Evolutionary conservation across 2,888 invertebrate genomes (phyloP), one percentile per base, ranked within the genome.

Genomic region (Drosophila ezoana): DNA sequence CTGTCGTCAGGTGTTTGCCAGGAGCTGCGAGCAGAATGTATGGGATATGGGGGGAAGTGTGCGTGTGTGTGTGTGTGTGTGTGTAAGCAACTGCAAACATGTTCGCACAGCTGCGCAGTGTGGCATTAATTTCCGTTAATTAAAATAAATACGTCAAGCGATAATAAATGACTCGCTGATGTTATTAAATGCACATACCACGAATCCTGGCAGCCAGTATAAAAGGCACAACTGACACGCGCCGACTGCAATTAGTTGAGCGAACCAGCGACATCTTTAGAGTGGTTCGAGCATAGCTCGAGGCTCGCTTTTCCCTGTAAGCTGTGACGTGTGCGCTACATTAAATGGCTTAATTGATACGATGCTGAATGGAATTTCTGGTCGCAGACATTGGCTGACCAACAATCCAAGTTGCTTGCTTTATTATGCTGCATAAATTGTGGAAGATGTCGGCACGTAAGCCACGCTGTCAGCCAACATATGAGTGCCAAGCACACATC

Each of bases 71-170:
- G 38, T 4, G 51, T 51, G 28, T 43, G 20, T 13, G 13, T 72
- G 82, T 87, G 81, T 69, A 74, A 84, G 84, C 74, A 64, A 69
- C 64, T 84, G 83, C 85, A 79, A 85, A 76, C 77, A 84, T 81
- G 78, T 78, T 76, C 87, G 73, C 79, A 72, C 72, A 76, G 74
- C 76, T 79, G 79, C 85, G 81, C 84, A 76, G 73, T 74, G 68
- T 87, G 87, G 87, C 89, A 87, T 88, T 86, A 86, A 86, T 86
- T 86, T 86, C 87, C 85, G 89, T 88, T 86, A 86, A 86, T 86
- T 86, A 86, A 86, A 86, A 86, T 86, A 87, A 86, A 88, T 86
- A 81, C 84, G 87, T 86, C 85, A 88, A 87, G 85, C 85, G 89
- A 78, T 88, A 78, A 84, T 84, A 86, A 88, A 88, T 86, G 87